Evolutionary conservation across 2,888 invertebrate genomes (phyloP), one percentile per base, ranked within the genome.

Genomic region (Cosmorhoe ocellata): DNA sequence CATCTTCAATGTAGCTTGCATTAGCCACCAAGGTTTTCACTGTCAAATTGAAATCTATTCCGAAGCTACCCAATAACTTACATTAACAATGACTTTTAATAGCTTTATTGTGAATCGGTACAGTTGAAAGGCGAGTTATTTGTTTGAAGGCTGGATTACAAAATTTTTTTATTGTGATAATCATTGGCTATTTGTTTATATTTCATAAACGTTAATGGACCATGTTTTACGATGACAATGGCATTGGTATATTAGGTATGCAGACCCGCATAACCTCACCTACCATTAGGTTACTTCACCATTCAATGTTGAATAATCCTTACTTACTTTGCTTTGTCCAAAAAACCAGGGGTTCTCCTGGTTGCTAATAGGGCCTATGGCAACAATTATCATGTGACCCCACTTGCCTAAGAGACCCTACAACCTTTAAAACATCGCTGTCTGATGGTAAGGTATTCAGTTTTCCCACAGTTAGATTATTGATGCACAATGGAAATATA

Each of bases 111-210:
- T 54, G 28, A 46, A 37, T 47, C n/a, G 46, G 41, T 46, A 47
- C 22, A 47, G 56, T 57, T 51, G 56, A 59, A 64, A 62, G 56
- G 58, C 47, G 50, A 48, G 46, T 45, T 54, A 56, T 57, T 55
- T 46, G 51, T 54, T 55, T 54, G 62, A 64, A 64, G 64, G 63
- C 56, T 63, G 45, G 28, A 39, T 64, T 60, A 51, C 62, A 43
- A 60, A 62, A 64, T 48, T 45, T 40, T 51, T 55, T 51, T 41
- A 48, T 48, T 51, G 41, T 34, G 37, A 45, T 51, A 36, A 44
- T 41, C 37, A 42, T 37, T 47, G 42, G 18, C 40, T 40, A 30
- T 50, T 43, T 47, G 37, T 51, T 43, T 45, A 51, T 41, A 40
- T 48, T 43, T 48, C 40, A 48, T 56, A 42, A 42, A 51, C 34